Evolutionary conservation across 2,888 invertebrate genomes (phyloP).

Genomic region (Leucophenga maculata): DNA sequence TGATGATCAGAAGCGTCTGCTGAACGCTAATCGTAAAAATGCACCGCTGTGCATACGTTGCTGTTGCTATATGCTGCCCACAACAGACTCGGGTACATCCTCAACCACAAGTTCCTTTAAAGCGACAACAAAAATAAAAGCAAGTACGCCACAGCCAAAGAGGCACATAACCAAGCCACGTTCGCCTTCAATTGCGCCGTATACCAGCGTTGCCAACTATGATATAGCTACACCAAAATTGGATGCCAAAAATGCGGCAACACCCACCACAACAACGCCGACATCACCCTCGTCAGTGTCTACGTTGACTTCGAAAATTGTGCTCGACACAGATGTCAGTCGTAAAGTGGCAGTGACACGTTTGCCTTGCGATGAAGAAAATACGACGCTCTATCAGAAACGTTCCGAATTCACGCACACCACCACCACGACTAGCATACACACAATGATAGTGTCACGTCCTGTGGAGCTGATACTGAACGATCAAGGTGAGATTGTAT

Average conservation of each 20-base stretch:
- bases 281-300: conserved; percentile 37
- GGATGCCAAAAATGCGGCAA: conserved; percentile 11
- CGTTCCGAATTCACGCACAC: conserved; percentile 63
- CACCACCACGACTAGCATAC: conserved; percentile 66
- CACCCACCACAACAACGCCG: conserved; percentile 25
- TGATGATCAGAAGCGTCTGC: conserved; percentile 46
- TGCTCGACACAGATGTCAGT: conserved; percentile 58
- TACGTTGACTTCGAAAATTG: conserved; percentile 50
- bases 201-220: conserved; percentile 51
- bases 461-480: conserved; percentile 65
- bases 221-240: conserved; percentile 19
- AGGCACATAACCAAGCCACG: conserved; percentile 44
- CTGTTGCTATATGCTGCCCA: conserved; percentile 59
- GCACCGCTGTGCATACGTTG: conserved; percentile 65
- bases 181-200: conserved; percentile 55
- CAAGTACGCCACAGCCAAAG: conserved; percentile 44
- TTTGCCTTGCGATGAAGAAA: conserved; percentile 46
- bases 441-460: conserved; percentile 61
- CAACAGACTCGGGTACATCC: conserved; percentile 33
- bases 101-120: background rate
- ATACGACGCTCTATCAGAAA: conserved; percentile 47
- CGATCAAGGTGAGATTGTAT: conserved; percentile 65
- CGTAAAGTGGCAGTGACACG: conserved; percentile 57
- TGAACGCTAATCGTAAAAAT: conserved; percentile 13
- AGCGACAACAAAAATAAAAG: background rate